These are phyloP conservation scores for Limnephilus auricula DNA, from an alignment of 2,888 invertebrate genomes.

Conservation along the genomic window DNA sequence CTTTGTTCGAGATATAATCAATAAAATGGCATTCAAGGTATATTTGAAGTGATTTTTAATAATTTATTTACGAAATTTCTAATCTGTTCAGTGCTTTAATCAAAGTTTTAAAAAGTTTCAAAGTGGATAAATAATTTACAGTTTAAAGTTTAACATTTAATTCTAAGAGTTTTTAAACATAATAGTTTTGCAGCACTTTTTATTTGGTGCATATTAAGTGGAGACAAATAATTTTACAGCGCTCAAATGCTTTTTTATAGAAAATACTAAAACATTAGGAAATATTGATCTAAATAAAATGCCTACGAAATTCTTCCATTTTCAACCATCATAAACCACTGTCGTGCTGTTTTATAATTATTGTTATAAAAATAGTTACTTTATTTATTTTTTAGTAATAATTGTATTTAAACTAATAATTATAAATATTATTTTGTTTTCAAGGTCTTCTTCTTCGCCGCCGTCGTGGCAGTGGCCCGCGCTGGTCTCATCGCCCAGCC, in stretches of 20 bases:
- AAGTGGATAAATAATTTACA: neutral
- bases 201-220: too few relatives aligned
- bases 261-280: too few relatives aligned
- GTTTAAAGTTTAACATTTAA: neutral
- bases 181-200: too few relatives aligned
- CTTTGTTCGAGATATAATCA: conserved; percentile 65
- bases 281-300: too few relatives aligned
- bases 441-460: conserved; percentile 61
- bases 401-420: too few relatives aligned
- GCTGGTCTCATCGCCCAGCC: conserved; percentile 25
- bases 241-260: too few relatives aligned
- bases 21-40: conserved; percentile 63
- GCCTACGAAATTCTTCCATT: too few relatives aligned
- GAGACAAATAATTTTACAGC: too few relatives aligned
- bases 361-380: too few relatives aligned
- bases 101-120: neutral
- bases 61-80: neutral
- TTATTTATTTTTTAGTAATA: too few relatives aligned
- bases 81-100: neutral
- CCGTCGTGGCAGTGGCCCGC: conserved; percentile 60
- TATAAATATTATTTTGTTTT: neutral
- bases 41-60: neutral
- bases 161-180: neutral
- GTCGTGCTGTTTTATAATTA: too few relatives aligned
- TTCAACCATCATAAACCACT: too few relatives aligned